Base-by-base conservation (phyloP, 2,797 vertebrate species). In the Gymnoscopelus braueri region DNA sequence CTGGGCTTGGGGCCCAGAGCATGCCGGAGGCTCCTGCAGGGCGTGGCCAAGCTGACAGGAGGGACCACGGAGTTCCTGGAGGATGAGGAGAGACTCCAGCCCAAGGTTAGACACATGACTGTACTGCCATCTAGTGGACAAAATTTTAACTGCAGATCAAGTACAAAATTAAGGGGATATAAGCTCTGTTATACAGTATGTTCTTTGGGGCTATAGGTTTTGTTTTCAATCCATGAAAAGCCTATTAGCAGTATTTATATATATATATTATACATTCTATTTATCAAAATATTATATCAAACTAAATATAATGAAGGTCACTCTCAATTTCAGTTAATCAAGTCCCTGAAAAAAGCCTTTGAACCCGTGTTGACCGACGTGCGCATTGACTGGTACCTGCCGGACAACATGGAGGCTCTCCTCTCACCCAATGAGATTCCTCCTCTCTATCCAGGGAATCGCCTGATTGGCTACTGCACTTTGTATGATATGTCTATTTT, bases 311-410 rank as follows among this genome's bases (percentile, higher is more conserved):
- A 26, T 35, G n/a, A 44, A 49, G n/a, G 44, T 48, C 4, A 3
- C 2, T 65, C 49, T 39, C 7, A 56, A 53, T 76, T 51, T 10
- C 86, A 99, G 98, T 90, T 99, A 75, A 95, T 99, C 67, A 97
- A 95, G 90, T 94, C 94, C 57, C 90, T 99, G 87, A 97, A 98
- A 90, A 99, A 97, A 80, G 97, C 98, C 0, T 93, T 99, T 32
- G 97, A 99, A 86, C 97, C 98, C 0, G 98, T 95, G 1, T 47
- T 99, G 81, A 98, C 95, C 0, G 96, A 99, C 60, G 93, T 99
- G 68, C 96, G 96, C 32, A 96, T 99, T n/a, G 97, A 99, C 91
- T 99, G 98, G 98, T 99, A 98, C 9, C 93, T 99, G 81, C 98
- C 98, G 0, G 96, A 99, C 77, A 95, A 95, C 56, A 95, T 96